These are phyloP conservation scores for Chlorodrepanis virens DNA, from an alignment of 2,113 vertebrate species.

Conservation along the genomic window DNA sequence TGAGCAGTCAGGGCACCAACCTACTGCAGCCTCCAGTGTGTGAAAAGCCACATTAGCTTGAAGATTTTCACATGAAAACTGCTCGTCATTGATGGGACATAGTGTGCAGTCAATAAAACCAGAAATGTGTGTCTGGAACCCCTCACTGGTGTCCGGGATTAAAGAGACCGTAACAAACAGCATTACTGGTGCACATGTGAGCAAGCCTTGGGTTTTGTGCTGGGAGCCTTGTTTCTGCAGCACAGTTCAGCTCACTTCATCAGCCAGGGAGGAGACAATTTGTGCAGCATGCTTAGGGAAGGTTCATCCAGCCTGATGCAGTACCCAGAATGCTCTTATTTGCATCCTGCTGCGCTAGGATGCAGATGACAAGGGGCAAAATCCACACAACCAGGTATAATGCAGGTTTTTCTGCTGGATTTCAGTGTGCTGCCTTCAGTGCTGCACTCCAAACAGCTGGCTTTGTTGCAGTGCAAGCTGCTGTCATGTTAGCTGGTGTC, in stretches of 20 bases:
- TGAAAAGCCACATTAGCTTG: background rate
- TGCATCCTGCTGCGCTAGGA: background rate
- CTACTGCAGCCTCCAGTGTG: background rate
- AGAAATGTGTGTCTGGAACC: background rate
- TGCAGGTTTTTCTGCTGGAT: background rate
- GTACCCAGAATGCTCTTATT: background rate
- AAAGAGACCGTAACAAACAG: background rate
- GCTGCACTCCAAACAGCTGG: background rate
- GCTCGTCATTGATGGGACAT: background rate
- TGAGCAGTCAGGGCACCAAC: background rate
- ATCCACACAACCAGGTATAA: background rate
- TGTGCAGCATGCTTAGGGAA: background rate
- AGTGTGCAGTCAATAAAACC: background rate
- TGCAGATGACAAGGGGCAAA: background rate
- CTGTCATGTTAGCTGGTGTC: constrained; percentile 1
- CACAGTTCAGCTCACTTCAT: background rate
- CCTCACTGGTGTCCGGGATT: background rate
- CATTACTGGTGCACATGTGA: background rate
- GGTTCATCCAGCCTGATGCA: background rate
- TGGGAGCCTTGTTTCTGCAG: background rate
- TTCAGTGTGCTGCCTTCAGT: background rate
- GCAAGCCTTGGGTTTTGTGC: background rate
- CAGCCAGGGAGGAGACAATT: background rate
- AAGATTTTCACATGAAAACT: background rate
- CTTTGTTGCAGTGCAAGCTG: background rate